Evolutionary conservation across 2,797 vertebrate species (phyloP).

Genomic region (Geotrypetes seraphini): DNA sequence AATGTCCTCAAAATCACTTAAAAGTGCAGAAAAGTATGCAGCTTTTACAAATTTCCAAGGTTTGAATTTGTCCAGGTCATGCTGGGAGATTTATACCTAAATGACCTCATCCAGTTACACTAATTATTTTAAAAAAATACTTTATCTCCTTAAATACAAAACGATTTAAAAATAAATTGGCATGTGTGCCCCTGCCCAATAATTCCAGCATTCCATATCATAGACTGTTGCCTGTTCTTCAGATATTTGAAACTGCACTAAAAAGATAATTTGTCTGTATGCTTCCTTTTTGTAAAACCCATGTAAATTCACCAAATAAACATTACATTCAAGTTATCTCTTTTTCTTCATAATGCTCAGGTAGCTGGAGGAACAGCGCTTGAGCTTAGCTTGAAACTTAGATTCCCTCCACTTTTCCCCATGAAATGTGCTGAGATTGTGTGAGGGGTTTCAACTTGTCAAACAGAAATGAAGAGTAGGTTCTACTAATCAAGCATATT

Average conservation of each 20-base stretch:
- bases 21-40: no score
- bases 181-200: slow-evolving; percentile 58
- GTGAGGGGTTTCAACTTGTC: no score
- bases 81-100: slow-evolving; percentile 55
- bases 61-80: no score
- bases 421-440: no score
- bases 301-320: slow-evolving; percentile 68
- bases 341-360: no score
- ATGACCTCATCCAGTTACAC: slow-evolving; percentile 41
- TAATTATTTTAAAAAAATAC: slow-evolving; percentile 26
- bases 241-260: slow-evolving; percentile 58
- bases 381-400: no score
- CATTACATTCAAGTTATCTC: slow-evolving; percentile 48
- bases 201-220: slow-evolving; percentile 48
- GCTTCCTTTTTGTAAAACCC: slow-evolving; percentile 60
- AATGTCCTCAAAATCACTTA: no score
- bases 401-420: no score
- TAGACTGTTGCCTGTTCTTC: slow-evolving; percentile 51
- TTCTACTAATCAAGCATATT: no score
- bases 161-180: slow-evolving; percentile 43
- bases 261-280: slow-evolving; percentile 55
- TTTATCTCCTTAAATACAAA: slow-evolving; percentile 16
- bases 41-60: no score
- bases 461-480: no score
- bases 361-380: no score